Conservation (phyloP, 2,113 vertebrate genomes). For the Empidonax traillii region DNA sequence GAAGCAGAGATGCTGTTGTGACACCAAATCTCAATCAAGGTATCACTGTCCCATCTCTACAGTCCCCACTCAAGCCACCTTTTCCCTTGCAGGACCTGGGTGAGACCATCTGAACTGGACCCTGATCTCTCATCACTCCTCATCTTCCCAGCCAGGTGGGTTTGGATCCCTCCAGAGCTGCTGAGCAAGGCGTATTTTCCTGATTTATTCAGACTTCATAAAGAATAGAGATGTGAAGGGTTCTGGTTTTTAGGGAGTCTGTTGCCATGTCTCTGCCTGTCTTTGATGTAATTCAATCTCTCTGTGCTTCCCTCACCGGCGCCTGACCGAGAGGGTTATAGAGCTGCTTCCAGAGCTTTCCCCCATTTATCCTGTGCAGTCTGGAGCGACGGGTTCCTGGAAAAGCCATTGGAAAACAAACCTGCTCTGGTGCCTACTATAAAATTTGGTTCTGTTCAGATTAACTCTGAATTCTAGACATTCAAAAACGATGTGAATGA, state of each 20-base stretch:
- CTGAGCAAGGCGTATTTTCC: not conserved
- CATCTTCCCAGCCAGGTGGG: not conserved
- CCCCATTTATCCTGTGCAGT: not conserved
- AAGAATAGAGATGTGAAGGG: not conserved
- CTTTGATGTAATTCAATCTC: constrained; percentile 40
- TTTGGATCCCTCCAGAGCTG: not conserved
- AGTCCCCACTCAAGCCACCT: not conserved
- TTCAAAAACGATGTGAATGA: not conserved
- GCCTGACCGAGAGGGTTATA: not conserved
- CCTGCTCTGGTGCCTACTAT: constrained; percentile 45
- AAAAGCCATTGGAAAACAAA: constrained; percentile 66
- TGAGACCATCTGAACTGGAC: not conserved
- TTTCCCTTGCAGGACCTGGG: not conserved
- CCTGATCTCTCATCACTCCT: not conserved
- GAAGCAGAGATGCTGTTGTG: not conserved
- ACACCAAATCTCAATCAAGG: not conserved
- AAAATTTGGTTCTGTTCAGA: constrained; percentile 54
- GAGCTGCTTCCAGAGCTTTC: constrained; percentile 15
- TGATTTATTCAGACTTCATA: not conserved
- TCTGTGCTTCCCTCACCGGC: accelerated
- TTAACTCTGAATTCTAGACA: constrained; percentile 56
- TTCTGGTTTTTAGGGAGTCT: not conserved
- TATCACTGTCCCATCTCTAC: not conserved
- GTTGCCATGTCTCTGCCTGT: not conserved
- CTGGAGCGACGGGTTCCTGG: not conserved